phyloP scores from a whole-genome alignment of 2,888 invertebrate species.

The Aromia moschata region DNA sequence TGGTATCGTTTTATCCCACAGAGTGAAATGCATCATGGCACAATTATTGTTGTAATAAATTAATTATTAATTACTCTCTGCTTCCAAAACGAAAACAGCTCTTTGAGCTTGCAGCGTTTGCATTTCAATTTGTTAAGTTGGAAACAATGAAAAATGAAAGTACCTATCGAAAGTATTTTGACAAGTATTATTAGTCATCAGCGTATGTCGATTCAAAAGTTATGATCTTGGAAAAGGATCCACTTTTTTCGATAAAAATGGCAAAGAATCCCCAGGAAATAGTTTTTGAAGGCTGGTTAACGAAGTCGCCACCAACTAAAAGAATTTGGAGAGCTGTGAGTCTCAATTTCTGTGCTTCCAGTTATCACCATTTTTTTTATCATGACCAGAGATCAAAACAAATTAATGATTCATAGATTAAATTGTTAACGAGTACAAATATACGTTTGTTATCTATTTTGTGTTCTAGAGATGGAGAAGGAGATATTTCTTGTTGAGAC shows the following conservation, averaged over 20 bases:
- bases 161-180: too few relatives aligned
- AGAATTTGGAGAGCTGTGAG: constrained; percentile 93
- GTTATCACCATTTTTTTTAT: constrained; percentile 32
- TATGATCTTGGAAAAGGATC: constrained; percentile 13
- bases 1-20: too few relatives aligned
- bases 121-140: neutral
- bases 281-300: constrained; percentile 92
- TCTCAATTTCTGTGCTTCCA: constrained; percentile 50
- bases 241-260: constrained; percentile 50
- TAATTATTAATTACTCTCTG: too few relatives aligned
- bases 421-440: constrained; percentile 36
- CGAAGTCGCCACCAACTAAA: constrained; percentile 94
- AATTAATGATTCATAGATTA: constrained; percentile 49
- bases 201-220: constrained; percentile 28
- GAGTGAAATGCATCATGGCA: too few relatives aligned
- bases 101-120: too few relatives aligned
- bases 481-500: constrained; percentile 92
- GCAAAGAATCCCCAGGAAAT: constrained; percentile 72
- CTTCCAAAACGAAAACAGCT: too few relatives aligned
- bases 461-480: constrained; percentile 87
- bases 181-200: constrained; percentile 29
- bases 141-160: constrained; percentile 19
- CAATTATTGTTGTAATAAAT: too few relatives aligned
- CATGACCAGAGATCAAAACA: constrained; percentile 33
- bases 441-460: constrained; percentile 36